Percentiles rank a stretch among this genome's conserved stretches.
These are phyloP conservation scores for Styela plicata DNA, from an alignment of 23 tunicate genomes.

Conservation along the genomic window DNA sequence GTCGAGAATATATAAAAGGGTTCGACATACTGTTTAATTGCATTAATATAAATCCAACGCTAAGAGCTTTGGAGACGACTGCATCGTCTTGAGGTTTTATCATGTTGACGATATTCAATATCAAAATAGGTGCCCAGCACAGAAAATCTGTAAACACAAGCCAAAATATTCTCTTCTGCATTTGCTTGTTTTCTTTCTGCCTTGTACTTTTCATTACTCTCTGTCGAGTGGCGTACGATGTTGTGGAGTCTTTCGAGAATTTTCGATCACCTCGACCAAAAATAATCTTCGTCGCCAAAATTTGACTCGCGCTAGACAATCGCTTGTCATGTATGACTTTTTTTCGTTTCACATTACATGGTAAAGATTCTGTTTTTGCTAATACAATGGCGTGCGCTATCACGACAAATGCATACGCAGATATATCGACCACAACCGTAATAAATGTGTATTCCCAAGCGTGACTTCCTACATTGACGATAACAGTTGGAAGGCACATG, in stretches of 20 bases:
- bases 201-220: neutral
- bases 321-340: neutral
- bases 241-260: neutral
- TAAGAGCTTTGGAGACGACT: neutral
- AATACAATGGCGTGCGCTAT: neutral
- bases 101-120: neutral
- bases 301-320: neutral
- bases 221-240: neutral
- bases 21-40: constrained; percentile 8
- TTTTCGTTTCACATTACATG: neutral
- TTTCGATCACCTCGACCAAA: neutral
- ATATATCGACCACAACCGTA: neutral
- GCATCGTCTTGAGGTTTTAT: neutral
- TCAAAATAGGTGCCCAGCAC: neutral
- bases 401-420: neutral
- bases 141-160: neutral
- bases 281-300: neutral
- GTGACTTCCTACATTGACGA: neutral
- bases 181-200: neutral
- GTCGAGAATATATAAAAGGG: constrained; percentile 2
- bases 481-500: neutral
- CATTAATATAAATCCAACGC: neutral
- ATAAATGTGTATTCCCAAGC: constrained; percentile 1
- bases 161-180: constrained; percentile 7
- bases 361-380: neutral